Base-by-base conservation (phyloP, 92 coral and sea anemone species). In the Hydrozoanthus gracilis region DNA sequence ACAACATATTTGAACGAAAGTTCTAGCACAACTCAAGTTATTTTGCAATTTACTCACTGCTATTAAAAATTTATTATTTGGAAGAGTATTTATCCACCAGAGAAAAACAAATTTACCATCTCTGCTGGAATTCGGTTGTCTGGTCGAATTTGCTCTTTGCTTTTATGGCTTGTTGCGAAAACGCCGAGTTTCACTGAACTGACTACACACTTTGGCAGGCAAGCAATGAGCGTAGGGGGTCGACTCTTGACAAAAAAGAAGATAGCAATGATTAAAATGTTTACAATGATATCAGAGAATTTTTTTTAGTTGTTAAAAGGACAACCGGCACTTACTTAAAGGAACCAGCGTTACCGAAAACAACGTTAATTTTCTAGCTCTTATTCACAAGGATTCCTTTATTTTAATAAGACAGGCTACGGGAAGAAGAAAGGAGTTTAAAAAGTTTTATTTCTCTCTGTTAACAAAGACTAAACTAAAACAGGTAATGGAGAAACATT, bases 41-140 rank as follows among this genome's bases (percentile, higher is more conserved):
- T 39, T 67, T 17, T 66, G 48, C 61, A 49, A 3, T 20, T 45
- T 17, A 17, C 46, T 80, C 47, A 27, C 62, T 47, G 49, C 8
- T 12, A 80, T 80, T 65, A 80, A 80, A 64, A 80, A 64, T 80
- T 80, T 39, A 80, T 64, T 46, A 52, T 80, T 47, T 80, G 44
- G 72, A 48, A 78, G 6, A 64, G 62, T 65, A 17, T 78, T 80
- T 48, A 48, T 80, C 48, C 61, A 51, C 27, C 62, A 80, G 39
- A 49, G 44, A 39, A 35, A 80, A 80, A 65, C 74, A 80, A 80
- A 27, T 2, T 65, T 16, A 47, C 27, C 18, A 8, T 80, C 69
- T 80, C 82, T 39, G 20, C 8, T 18, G 58, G 15, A 9, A 16
- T 18, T 74, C 10, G 78, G 18, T 74, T 74, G 46, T 17, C 48